Evolutionary conservation across 1,140 invertebrate species (phyloP).

Genomic region (Patella vulgata): DNA sequence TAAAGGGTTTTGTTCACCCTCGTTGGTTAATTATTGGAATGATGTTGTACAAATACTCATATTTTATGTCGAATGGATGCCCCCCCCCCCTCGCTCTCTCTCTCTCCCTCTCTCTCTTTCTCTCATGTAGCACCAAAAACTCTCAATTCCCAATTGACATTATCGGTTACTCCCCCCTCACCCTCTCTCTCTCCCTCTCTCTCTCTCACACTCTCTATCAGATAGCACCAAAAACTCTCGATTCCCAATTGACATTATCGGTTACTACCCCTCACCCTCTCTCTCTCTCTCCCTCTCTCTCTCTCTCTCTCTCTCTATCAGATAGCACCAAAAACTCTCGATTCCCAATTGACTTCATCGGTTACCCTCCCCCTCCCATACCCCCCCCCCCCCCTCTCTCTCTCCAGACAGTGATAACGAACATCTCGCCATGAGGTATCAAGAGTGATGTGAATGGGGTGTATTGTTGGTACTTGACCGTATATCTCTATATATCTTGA

Average conservation of each 20-base stretch:
- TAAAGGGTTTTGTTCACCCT: no score
- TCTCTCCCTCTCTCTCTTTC: no score
- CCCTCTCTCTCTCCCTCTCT: slow-evolving; percentile 1
- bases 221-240: background rate
- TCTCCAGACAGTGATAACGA: no score
- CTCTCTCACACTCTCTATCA: background rate
- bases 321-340: background rate
- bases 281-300: background rate
- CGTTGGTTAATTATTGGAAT: no score
- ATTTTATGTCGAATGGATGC: no score
- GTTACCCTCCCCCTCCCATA: background rate
- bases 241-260: background rate
- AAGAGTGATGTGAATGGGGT: no score
- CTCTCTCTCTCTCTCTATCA: background rate
- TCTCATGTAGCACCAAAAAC: no score
- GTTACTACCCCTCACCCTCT: background rate
- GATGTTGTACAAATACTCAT: no score
- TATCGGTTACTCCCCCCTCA: background rate
- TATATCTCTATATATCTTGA: no score
- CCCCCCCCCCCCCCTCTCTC: slow-evolving; percentile 1
- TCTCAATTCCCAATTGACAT: background rate
- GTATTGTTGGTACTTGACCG: no score
- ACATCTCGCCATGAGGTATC: no score
- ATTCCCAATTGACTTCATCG: background rate
- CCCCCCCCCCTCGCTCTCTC: no score